These are phyloP conservation scores for Ardeotis arabs DNA, from an alignment of 2,113 vertebrate species.

Conservation along the genomic window DNA sequence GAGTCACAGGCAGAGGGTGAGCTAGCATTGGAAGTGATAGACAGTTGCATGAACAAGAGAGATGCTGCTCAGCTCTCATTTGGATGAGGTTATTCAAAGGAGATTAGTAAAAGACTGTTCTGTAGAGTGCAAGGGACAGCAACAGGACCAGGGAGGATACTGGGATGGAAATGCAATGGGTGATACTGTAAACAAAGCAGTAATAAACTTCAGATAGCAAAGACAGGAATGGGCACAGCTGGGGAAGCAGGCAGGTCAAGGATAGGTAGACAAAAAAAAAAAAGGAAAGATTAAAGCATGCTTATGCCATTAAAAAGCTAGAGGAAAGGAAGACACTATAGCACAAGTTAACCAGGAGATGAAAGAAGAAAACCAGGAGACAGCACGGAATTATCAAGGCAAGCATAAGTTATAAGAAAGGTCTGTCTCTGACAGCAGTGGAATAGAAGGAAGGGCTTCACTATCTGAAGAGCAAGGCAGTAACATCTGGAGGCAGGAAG, in stretches of 20 bases:
- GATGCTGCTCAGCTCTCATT: background rate
- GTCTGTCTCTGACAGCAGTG: background rate
- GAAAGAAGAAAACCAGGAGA: background rate
- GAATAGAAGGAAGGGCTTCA: background rate
- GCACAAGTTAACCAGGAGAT: background rate
- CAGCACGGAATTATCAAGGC: background rate
- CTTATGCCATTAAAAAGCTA: background rate
- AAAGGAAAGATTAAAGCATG: background rate
- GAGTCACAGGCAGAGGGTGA: background rate
- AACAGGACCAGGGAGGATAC: fast-evolving
- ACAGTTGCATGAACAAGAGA: background rate
- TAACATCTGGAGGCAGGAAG: background rate
- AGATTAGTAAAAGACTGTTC: background rate
- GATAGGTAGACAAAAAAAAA: background rate
- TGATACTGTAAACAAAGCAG: background rate
- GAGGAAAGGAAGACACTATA: background rate
- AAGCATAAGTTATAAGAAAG: background rate
- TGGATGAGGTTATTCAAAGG: background rate
- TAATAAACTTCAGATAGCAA: background rate
- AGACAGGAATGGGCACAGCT: fast-evolving
- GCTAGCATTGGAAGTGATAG: background rate
- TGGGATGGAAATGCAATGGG: background rate
- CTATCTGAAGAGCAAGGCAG: background rate
- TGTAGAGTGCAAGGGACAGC: background rate
- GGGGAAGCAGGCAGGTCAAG: background rate